Evolutionary conservation across 2,113 vertebrate genomes (phyloP).

Genomic region (Nothoprocta perdicaria): DNA sequence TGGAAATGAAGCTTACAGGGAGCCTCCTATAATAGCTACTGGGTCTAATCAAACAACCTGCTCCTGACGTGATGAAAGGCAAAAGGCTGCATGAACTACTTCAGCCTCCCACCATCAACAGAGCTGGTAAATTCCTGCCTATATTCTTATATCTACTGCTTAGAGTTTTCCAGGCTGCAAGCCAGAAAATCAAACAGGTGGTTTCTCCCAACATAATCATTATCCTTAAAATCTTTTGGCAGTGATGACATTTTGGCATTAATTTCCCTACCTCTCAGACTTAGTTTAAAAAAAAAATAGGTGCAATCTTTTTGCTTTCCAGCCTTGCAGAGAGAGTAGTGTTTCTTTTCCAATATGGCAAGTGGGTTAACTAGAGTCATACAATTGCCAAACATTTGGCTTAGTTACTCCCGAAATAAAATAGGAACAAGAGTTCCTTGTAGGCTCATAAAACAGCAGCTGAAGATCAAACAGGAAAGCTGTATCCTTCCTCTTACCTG

Average conservation of each 20-base stretch:
- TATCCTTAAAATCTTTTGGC: neutral
- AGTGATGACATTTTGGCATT: neutral
- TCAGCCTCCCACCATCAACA: neutral
- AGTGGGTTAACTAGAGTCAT: neutral
- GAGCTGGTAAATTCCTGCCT: neutral
- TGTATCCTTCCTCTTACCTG: neutral
- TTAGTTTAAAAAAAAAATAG: neutral
- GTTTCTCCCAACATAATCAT: neutral
- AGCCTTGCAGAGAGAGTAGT: neutral
- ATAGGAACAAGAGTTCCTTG: neutral
- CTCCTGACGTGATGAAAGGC: neutral
- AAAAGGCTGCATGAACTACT: neutral
- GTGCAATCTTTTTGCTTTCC: neutral
- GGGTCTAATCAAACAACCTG: neutral
- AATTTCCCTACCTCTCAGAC: rapidly evolving
- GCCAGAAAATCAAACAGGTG: neutral
- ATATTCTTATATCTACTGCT: neutral
- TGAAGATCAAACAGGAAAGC: neutral
- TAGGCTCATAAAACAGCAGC: neutral
- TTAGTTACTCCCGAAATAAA: neutral
- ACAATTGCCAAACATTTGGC: rapidly evolving
- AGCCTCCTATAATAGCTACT: neutral
- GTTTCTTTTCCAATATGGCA: neutral
- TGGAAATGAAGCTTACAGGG: neutral
- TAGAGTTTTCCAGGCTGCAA: neutral